Evolutionary conservation across 1,140 invertebrate genomes (phyloP), one percentile per base, ranked within the genome.

Genomic region (Caenorhabditis latens): DNA sequence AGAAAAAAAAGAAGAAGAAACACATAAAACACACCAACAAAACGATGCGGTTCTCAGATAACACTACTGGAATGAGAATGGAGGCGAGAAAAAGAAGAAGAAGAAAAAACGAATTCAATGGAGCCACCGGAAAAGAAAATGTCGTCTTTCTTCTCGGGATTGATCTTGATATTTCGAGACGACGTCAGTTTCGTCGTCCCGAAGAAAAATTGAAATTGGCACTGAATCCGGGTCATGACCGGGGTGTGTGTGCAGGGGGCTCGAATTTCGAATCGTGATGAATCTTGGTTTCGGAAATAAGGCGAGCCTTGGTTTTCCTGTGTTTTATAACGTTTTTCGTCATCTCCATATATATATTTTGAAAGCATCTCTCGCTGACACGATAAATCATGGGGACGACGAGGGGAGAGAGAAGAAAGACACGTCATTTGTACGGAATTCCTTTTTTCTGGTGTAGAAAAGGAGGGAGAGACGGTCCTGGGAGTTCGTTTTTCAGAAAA

Each of bases 41-140:
- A 79, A 79, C 43, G 71, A 79, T 79, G 71, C 46, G 71, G 71
- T 79, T 79, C 71, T 79, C 71, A 79, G 71, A 79, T 79, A 79
- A 71, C 40, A 71, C 65, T 71, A 46, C 65, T 63, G 11, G 5
- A 16, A 14, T 53, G 11, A 14, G 8, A 7, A 46, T 7, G 40
- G 42, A 14, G 46, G 71, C 19, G 46, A 79, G n/a, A 71, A 46
- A 71, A 46, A 79, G 46, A 79, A 42, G 24, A 50, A 50, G 11
- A 13, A 24, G 46, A 71, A 43, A 46, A 71, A 43, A 9, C 4
- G 40, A 46, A 14, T 58, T 58, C 6, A 58, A 58, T 6, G 6
- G 19, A 58, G 55, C 55, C 55, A 58, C 55, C 55, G 55, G 55
- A 58, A 58, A 58, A 58, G 55, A 58, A 58, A 58, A n/a, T 14